Percentiles rank a stretch among this genome's conserved stretches.
Conservation (phyloP, 92 coral and sea anemone species). For the Phenganax stokvisi region DNA sequence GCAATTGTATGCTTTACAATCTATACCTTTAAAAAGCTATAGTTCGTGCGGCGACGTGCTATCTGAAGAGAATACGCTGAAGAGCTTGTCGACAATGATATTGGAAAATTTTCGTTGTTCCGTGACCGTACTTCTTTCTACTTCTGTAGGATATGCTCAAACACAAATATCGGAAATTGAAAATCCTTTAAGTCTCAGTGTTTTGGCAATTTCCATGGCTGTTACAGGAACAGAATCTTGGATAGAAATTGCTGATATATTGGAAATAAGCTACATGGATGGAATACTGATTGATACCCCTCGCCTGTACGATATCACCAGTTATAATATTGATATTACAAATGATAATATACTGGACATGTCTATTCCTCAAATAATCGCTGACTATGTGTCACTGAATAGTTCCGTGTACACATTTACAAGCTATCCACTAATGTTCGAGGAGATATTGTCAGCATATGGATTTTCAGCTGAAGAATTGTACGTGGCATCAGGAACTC, state of each 20-base stretch:
- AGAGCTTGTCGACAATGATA: constrained; percentile 1
- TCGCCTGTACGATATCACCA: constrained; percentile 9
- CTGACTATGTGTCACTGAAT: background rate
- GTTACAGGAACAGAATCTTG: constrained; percentile 13
- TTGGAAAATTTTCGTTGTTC: constrained; percentile 16
- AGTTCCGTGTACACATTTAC: background rate
- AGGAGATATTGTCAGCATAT: constrained; percentile 4
- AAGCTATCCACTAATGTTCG: constrained; percentile 12
- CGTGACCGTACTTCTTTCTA: background rate
- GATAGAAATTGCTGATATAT: constrained; percentile 22
- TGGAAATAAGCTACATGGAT: constrained; percentile 12
- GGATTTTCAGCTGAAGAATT: constrained; percentile 20
- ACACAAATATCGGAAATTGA: background rate
- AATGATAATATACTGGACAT: background rate
- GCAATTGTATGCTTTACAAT: constrained; percentile 24
- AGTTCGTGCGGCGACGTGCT: constrained; percentile 11
- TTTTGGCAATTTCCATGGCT: constrained; percentile 5
- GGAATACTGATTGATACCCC: constrained; percentile 28
- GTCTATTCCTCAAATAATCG: constrained; percentile 25
- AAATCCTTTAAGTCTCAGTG: background rate
- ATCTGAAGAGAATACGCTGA: constrained; percentile 7
- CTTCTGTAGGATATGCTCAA: background rate
- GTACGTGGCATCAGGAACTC: background rate
- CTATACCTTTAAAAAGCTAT: constrained; percentile 22
- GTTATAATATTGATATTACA: background rate